Evolutionary conservation across 1,140 invertebrate genomes (phyloP), one percentile per base, ranked within the genome.

Genomic region (Linepithema humile): DNA sequence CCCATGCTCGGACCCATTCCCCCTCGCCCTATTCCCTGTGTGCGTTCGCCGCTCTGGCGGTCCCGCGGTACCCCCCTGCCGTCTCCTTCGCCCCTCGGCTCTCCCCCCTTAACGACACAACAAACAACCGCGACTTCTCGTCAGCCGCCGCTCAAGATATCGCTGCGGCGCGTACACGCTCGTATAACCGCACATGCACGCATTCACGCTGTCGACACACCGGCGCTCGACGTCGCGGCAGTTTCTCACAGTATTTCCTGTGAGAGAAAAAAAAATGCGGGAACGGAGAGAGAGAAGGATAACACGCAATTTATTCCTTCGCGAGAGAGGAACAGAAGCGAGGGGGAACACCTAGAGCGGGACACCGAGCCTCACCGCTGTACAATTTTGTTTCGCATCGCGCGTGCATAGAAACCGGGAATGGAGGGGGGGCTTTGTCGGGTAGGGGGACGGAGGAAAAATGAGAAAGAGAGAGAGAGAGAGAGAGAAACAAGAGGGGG

Each of bases 111-210:
- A n/a, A 75, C 5, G 83, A 83, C 35, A 86, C 84, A 89, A 91
- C 90, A 90, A 91, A 91, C 88, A 84, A 88, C 82, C 77, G 88
- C 83, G 84, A 88, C 78, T 85, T 82, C 86, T 90, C 90, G 87
- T 89, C 89, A 90, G 90, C 90, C 80, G 91, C 83, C 87, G 90
- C 85, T 87, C 73, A 89, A 89, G 86, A 85, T 88, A 90, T 84
- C 82, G 87, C 77, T 89, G 85, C 86, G 90, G 82, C 74, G 78
- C 75, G 70, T 69, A 83, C 74, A 72, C 75, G 82, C 80, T 57
- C 67, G 45, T 73, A 88, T 45, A 67, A 38, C 55, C 32, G 50
- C 53, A 82, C 60, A 32, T 17, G 78, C 55, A 62, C 70, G 26
- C 45, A 23, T 35, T n/a, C n/a, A n/a, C n/a, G n/a, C n/a, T n/a